These are phyloP conservation scores for Globodera ellingtonae DNA, from an alignment of 1,140 invertebrate genomes.

Conservation along the genomic window DNA sequence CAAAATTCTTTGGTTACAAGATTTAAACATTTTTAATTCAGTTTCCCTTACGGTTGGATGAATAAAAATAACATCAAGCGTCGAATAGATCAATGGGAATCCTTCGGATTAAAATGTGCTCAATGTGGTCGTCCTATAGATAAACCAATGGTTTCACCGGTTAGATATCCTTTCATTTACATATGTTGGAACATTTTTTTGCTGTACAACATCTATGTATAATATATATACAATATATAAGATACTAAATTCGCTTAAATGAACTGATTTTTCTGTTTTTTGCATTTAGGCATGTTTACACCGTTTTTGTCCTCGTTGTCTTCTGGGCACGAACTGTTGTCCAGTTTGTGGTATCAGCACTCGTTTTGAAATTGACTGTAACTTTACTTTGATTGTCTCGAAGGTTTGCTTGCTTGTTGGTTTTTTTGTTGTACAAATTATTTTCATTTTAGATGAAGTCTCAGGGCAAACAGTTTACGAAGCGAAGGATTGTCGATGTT, in stretches of 20 bases:
- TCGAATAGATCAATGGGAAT: not conserved
- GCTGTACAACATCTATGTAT: not conserved
- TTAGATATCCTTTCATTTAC: not conserved
- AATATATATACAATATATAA: too few species aligned
- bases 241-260: not conserved
- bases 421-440: not conserved
- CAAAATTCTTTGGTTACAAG: too few species aligned
- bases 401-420: not conserved
- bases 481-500: conserved; percentile 3
- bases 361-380: conserved; percentile 16
- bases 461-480: not conserved
- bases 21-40: too few species aligned
- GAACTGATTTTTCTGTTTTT: not conserved
- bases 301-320: conserved; percentile 23
- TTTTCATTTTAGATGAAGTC: not conserved
- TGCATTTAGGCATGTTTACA: conserved; percentile 17
- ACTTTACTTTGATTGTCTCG: conserved; percentile 12
- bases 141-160: conserved; percentile 10
- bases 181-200: not conserved
- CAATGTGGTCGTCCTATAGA: not conserved
- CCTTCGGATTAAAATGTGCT: not conserved
- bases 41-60: not conserved
- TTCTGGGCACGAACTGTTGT: not conserved
- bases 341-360: conserved; percentile 18
- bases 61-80: not conserved